These are phyloP conservation scores for Orycteropus afer DNA, from an alignment of 2,113 vertebrate species.

Conservation along the genomic window DNA sequence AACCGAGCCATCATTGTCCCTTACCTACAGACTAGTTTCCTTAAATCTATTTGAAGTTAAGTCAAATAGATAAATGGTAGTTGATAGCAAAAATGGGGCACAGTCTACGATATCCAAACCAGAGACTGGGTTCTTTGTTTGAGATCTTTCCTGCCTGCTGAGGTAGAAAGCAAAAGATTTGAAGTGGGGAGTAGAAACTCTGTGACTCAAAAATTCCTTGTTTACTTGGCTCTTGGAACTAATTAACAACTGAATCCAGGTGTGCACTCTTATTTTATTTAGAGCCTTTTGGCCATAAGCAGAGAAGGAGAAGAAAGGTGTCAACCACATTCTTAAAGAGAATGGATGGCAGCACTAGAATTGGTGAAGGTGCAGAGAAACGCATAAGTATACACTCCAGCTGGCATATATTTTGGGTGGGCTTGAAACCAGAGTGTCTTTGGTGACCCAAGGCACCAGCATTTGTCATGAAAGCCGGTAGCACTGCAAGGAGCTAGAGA, in stretches of 20 bases:
- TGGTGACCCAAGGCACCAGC: not conserved
- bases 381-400: not conserved
- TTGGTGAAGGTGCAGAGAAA: not conserved
- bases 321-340: not conserved
- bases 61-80: not conserved
- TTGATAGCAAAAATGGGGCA: not conserved
- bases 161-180: not conserved
- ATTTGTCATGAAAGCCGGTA: not conserved
- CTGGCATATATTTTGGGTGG: not conserved
- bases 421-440: not conserved
- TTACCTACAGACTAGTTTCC: not conserved
- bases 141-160: not conserved
- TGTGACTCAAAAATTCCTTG: conserved; percentile 61
- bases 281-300: not conserved
- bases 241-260: conserved; percentile 46
- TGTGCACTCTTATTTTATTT: conserved; percentile 42
- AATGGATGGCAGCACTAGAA: not conserved
- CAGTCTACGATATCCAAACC: not conserved
- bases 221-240: conserved; percentile 47
- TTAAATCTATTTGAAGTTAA: not conserved
- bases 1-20: not conserved
- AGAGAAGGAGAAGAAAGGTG: not conserved
- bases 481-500: not conserved
- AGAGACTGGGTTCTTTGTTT: not conserved
- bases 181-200: not conserved